A percentile compares a stretch with the other conserved stretches of the same genome.
These are phyloP conservation scores for Acanthisitta chloris DNA, from an alignment of 2,113 vertebrate genomes.

Conservation along the genomic window DNA sequence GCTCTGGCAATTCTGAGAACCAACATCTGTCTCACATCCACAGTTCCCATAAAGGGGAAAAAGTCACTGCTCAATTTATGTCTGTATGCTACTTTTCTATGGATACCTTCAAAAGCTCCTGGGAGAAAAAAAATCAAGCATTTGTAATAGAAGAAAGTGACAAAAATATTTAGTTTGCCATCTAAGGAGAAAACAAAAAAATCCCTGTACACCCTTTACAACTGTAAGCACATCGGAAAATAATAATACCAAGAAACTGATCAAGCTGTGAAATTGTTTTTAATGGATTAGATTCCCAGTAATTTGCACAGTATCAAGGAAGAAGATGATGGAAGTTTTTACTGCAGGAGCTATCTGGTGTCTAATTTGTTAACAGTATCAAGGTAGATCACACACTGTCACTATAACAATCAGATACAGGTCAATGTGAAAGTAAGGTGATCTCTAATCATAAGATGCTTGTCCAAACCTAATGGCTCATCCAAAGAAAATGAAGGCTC, in stretches of 20 bases:
- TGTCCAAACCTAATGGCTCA: fast-evolving
- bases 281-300: neutral
- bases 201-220: fast-evolving
- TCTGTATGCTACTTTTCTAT: neutral
- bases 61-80: neutral
- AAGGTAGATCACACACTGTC: neutral
- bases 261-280: neutral
- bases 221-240: neutral
- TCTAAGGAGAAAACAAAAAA: neutral
- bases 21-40: neutral
- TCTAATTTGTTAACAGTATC: neutral
- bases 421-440: too few relatives aligned
- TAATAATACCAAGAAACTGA: neutral
- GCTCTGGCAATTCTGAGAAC: neutral
- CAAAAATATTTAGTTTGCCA: neutral
- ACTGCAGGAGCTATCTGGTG: neutral
- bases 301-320: neutral
- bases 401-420: too few relatives aligned
- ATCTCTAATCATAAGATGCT: too few relatives aligned
- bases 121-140: neutral
- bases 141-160: neutral
- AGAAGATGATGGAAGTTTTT: neutral
- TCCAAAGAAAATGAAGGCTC: neutral
- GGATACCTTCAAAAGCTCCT: neutral
- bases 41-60: neutral